These are phyloP conservation scores for Lepus townsendii DNA, from an alignment of 2,797 vertebrate species.

Conservation along the genomic window DNA sequence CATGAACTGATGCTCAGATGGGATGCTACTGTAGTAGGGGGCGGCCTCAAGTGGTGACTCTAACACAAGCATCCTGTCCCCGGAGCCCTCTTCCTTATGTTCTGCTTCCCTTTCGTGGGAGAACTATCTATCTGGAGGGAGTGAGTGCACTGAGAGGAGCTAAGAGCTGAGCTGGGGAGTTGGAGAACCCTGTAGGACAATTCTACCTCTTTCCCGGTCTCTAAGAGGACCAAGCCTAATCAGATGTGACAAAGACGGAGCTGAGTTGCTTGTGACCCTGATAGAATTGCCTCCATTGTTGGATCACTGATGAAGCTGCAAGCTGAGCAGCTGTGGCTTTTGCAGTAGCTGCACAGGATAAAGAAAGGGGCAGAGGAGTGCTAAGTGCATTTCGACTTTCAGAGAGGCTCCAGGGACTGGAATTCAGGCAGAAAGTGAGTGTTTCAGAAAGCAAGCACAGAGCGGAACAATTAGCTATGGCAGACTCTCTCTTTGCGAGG, in stretches of 20 bases:
- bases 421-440: background rate
- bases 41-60: background rate
- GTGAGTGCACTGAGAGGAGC: background rate
- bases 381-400: background rate
- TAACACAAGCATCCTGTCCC: background rate
- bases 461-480: background rate
- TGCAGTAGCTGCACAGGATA: background rate
- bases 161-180: background rate
- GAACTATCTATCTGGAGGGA: background rate
- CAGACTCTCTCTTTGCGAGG: background rate
- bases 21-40: no score
- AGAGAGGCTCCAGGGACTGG: background rate
- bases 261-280: conserved; percentile 28
- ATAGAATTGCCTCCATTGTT: background rate
- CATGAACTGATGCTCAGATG: no score
- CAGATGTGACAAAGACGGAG: background rate
- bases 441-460: background rate
- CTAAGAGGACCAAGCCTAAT: conserved; percentile 30
- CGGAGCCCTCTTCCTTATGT: background rate
- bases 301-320: conserved; percentile 65
- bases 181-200: conserved; percentile 22
- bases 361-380: conserved; percentile 51
- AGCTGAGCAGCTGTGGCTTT: conserved; percentile 27
- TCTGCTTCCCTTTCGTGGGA: background rate
- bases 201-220: conserved; percentile 17